A percentile compares a stretch with the other conserved stretches of the same genome.
Conservation (phyloP, 2,113 vertebrate species). For the Rhinopomastus cyanomelas region DNA sequence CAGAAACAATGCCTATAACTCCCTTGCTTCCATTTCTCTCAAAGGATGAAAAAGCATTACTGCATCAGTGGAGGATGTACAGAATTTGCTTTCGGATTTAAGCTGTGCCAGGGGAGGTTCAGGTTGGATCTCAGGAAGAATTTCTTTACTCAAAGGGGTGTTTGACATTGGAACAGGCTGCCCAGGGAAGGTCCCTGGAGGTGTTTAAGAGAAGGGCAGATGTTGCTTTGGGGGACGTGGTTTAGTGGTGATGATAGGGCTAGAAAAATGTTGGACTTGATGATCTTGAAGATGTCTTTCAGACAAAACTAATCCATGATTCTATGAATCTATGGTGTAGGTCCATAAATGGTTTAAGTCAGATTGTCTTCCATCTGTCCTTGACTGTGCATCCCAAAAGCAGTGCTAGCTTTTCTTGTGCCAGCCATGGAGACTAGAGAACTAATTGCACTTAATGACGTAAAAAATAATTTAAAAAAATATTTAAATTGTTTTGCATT, state of each 20-base stretch:
- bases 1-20: neutral
- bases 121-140: too few species aligned
- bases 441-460: neutral
- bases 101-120: too few species aligned
- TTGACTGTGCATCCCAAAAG: neutral
- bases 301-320: too few species aligned
- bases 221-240: too few species aligned
- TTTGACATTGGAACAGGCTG: too few species aligned
- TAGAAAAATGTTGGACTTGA: too few species aligned
- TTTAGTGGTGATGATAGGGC: too few species aligned
- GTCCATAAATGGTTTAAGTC: neutral
- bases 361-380: neutral
- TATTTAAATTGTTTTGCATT: neutral
- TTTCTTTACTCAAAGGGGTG: too few species aligned
- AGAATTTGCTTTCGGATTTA: neutral
- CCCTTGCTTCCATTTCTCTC: neutral
- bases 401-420: neutral
- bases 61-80: neutral
- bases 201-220: too few species aligned
- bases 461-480: too few species aligned
- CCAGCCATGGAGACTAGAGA: neutral
- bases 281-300: too few species aligned
- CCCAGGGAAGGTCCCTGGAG: too few species aligned
- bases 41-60: neutral
- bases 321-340: neutral